phyloP scores from a whole-genome alignment of 2,888 invertebrate genomes.

The Drosophila mettleri region DNA sequence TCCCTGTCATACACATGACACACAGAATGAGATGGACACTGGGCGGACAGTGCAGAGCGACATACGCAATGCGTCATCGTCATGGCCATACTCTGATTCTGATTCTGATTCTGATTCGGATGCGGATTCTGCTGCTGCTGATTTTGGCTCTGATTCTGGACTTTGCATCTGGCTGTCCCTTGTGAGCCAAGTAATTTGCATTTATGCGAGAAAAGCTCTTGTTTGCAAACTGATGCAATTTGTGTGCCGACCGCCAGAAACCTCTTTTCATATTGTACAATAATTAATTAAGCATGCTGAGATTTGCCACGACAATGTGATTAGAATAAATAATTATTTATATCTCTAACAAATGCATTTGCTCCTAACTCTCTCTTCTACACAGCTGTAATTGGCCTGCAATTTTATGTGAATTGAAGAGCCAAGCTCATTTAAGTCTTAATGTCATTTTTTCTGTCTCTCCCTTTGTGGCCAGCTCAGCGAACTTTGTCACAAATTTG shows the following conservation, averaged over 20 bases:
- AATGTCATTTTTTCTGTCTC: not conserved
- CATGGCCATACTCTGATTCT: constrained; percentile 22
- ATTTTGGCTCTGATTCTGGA: constrained; percentile 17
- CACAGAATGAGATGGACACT: constrained; percentile 25
- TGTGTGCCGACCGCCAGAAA: constrained; percentile 39
- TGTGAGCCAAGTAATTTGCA: constrained; percentile 39
- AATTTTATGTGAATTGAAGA: not conserved
- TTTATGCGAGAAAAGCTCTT: constrained; percentile 21
- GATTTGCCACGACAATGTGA: not conserved
- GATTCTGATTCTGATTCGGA: not conserved
- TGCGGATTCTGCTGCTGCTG: constrained; percentile 2
- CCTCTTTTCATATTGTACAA: not conserved
- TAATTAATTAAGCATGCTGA: not conserved
- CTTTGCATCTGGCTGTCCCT: constrained; percentile 8
- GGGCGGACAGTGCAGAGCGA: constrained; percentile 1
- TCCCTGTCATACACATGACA: constrained; percentile 69
- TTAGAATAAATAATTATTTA: not conserved
- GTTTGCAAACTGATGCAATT: constrained; percentile 60
- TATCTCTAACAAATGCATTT: not conserved
- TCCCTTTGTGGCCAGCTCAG: not conserved
- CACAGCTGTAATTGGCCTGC: too few relatives aligned
- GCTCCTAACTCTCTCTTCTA: not conserved
- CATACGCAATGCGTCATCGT: constrained; percentile 76
- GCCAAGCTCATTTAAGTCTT: constrained; percentile 8
- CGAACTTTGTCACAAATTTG: not conserved